Evolutionary conservation across 2,888 invertebrate species (phyloP), one percentile per base, ranked within the genome.

Genomic region (Chesias legatella): DNA sequence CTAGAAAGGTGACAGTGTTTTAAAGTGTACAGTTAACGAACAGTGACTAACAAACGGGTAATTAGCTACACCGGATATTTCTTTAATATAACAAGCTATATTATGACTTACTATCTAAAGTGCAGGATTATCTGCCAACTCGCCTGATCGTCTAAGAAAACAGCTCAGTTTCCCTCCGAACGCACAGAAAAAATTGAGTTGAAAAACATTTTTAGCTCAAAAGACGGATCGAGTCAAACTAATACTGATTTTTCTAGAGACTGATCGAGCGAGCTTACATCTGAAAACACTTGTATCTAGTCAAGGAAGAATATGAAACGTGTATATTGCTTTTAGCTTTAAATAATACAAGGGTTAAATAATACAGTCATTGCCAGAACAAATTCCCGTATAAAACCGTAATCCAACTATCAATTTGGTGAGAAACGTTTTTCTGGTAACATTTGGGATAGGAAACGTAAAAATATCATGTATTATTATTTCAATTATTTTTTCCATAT

Each of bases 21-120:
- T 10, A 23, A 32, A 21, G 25, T 20, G 29, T 29, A 27, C 5
- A 35, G 23, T 30, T n/a, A 34, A 31, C 39, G 29, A 47, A 43
- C 42, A 39, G 35, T 36, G 25, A 36, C 23, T 29, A 35, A 44
- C 24, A 37, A 23, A n/a, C n/a, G n/a, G n/a, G n/a, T 21, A 30
- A 29, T 22, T 9, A 29, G 27, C 22, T 10, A 27, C 25, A 31
- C 2, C 26, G 7, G n/a, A 11, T 33, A 21, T 29, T 20, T 13
- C 1, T 11, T 11, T 32, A 5, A 17, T 38, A 8, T 13, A 27
- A 33, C 9, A 22, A 32, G 32, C 22, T 4, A 0, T 37, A 25
- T 17, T 30, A 21, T 30, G 5, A 29, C 17, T 13, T 17, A 17
- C 5, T 17, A 17, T 17, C 13, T 17, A 23, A 10, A 27, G 33